Percentiles rank a stretch among this genome's conserved stretches.
These are phyloP conservation scores for Gopherus flavomarginatus DNA, from an alignment of 2,113 vertebrate genomes.

Conservation along the genomic window DNA sequence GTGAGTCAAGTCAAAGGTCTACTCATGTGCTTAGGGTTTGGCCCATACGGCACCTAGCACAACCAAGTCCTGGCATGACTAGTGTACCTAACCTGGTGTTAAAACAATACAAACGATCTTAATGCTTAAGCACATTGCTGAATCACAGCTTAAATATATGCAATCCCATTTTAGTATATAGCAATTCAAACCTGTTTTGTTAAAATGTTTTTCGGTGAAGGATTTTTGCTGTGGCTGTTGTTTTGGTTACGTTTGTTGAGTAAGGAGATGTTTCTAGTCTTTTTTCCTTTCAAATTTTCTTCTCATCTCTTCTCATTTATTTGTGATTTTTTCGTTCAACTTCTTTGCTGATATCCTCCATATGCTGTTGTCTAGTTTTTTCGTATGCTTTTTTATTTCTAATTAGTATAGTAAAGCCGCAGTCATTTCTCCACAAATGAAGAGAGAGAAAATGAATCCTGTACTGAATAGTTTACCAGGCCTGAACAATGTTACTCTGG, in stretches of 20 bases:
- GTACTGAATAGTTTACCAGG: not conserved
- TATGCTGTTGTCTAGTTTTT: not conserved
- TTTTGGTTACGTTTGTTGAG: not conserved
- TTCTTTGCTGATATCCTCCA: not conserved
- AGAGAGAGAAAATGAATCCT: not conserved
- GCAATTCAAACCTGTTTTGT: not conserved
- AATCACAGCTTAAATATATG: not conserved
- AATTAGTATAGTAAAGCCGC: not conserved
- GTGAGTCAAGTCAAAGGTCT: slow-evolving; percentile 8
- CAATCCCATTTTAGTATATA: not conserved
- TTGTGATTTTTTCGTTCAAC: not conserved
- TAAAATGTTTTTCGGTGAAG: slow-evolving; percentile 38
- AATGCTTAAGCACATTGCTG: not conserved
- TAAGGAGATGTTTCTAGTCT: not conserved
- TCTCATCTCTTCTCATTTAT: not conserved
- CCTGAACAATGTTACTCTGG: not conserved
- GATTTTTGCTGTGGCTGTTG: not conserved
- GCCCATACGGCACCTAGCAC: slow-evolving; percentile 24
- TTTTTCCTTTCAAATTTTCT: not conserved
- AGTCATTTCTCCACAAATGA: not conserved
- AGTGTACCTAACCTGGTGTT: not conserved
- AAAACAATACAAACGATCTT: accelerated
- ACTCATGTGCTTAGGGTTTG: slow-evolving; percentile 10
- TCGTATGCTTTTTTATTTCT: not conserved
- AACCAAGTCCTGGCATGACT: not conserved